phyloP scores from a whole-genome alignment of 2,113 vertebrate genomes.

The Mobula hypostoma region DNA sequence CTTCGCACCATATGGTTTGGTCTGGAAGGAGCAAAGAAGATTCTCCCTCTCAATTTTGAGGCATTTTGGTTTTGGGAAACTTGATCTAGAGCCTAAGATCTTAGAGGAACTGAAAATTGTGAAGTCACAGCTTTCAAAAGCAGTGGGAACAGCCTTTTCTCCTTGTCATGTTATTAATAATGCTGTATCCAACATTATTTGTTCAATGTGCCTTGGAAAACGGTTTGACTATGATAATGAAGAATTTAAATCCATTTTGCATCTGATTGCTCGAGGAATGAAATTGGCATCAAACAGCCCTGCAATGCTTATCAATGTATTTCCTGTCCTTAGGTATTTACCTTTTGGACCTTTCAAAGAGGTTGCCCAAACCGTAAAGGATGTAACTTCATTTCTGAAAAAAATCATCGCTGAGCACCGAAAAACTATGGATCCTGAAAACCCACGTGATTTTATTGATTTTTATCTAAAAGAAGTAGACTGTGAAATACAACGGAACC shows the following conservation, averaged over 20 bases:
- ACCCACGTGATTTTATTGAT: constrained; percentile 84
- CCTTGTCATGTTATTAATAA: constrained; percentile 67
- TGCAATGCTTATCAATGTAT: constrained; percentile 76
- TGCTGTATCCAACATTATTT: constrained; percentile 85
- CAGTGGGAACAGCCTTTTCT: constrained; percentile 51
- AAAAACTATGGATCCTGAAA: constrained; percentile 62
- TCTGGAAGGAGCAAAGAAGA: constrained; percentile 83
- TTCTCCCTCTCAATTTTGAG: constrained; percentile 83
- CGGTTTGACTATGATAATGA: constrained; percentile 75
- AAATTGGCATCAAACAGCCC: constrained; percentile 71
- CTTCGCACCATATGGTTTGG: constrained; percentile 79
- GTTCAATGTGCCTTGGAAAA: constrained; percentile 76
- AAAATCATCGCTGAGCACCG: constrained; percentile 73
- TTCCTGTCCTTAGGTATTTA: constrained; percentile 77
- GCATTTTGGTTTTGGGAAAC: constrained; percentile 79
- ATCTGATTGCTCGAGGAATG: constrained; percentile 71
- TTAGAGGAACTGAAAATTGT: constrained; percentile 69
- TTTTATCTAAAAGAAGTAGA: constrained; percentile 81
- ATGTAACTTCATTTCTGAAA: constrained; percentile 81
- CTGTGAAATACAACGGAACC: constrained; percentile 54
- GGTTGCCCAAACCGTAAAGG: constrained; percentile 69
- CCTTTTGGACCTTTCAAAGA: constrained; percentile 80
- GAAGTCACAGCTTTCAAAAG: constrained; percentile 68
- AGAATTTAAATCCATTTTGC: constrained; percentile 71
- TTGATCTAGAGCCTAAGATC: constrained; percentile 82